Evolutionary conservation across 2,113 vertebrate genomes (phyloP).

Genomic region (Ciconia stormi): DNA sequence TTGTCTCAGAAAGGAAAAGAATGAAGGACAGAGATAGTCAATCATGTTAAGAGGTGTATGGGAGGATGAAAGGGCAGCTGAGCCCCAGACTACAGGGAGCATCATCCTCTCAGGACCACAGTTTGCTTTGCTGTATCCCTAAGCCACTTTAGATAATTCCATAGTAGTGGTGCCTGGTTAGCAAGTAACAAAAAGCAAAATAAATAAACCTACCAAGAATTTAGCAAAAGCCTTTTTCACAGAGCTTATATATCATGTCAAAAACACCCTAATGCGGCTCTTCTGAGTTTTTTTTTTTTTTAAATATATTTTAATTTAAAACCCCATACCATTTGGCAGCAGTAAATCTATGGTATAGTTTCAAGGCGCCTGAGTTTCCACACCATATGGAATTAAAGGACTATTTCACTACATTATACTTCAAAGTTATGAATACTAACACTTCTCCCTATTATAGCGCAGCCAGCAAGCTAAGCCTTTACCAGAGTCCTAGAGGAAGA

Average conservation of each 20-base stretch:
- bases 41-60: not conserved
- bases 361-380: not conserved
- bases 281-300: not conserved
- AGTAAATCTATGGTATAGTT: not conserved
- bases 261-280: not conserved
- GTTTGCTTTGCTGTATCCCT: not conserved
- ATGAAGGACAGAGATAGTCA: not conserved
- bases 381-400: slow-evolving; percentile 54
- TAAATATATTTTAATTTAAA: slow-evolving; percentile 20
- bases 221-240: slow-evolving; percentile 36
- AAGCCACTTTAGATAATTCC: slow-evolving; percentile 8
- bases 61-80: slow-evolving; percentile 15
- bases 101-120: not conserved
- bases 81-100: not conserved
- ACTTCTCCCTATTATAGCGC: not conserved
- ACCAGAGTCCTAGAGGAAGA: not conserved
- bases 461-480: not conserved
- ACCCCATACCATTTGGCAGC: slow-evolving; percentile 30
- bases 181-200: slow-evolving; percentile 8
- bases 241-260: not conserved
- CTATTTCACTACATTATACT: slow-evolving; percentile 49
- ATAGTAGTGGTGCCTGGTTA: not conserved
- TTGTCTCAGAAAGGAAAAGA: not conserved
- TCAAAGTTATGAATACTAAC: slow-evolving; percentile 18
- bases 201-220: slow-evolving; percentile 3